Base-by-base conservation (phyloP, 2,113 vertebrate genomes). In the Bufo gargarizans region DNA sequence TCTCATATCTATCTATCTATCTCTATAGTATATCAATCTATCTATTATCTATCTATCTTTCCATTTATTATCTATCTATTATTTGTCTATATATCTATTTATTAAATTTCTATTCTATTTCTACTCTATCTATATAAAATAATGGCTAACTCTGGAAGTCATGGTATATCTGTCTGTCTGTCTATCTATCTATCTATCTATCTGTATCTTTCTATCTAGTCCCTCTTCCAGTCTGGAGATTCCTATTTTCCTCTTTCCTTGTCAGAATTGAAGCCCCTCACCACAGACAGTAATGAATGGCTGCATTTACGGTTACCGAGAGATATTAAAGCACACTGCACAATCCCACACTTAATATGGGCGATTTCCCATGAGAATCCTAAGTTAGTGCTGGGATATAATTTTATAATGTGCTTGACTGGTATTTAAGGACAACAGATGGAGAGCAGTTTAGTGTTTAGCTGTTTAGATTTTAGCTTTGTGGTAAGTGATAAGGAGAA, bases 361-460 rank as follows among this genome's bases (percentile, higher is more conserved):
- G 91, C 91, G 93, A 88, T 94, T 94, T 96, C 96, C 95, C 81
- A 83, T 67, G 81, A 83, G 81, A 95, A 94, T 94, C 94, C 93
- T 96, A 95, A 91, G 94, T 96, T 93, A 92, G 93, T 90, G 91
- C 91, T 95, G 91, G 94, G 94, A 95, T 93, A 93, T 94, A 94
- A 92, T 95, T 93, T 94, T 94, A 94, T 97, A 95, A 95, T 96
- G 96, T 95, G 92, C 94, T 92, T 97, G 95, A 96, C 96, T 96
- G 95, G 95, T 94, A 94, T 94, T 93, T 96, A 94, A 94, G 94
- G 93, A 95, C 94, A 96, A 95, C 94, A 95, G 95, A 95, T 96
- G 96, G 96, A 98, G 95, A 96, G 96, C 95, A 97, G 97, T 97
- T 94, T 96, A 92, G 96, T 96, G 95, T 96, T 95, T 96, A 95